Conservation (phyloP, 2,113 vertebrate genomes). For the Rhinichthys klamathensis region DNA sequence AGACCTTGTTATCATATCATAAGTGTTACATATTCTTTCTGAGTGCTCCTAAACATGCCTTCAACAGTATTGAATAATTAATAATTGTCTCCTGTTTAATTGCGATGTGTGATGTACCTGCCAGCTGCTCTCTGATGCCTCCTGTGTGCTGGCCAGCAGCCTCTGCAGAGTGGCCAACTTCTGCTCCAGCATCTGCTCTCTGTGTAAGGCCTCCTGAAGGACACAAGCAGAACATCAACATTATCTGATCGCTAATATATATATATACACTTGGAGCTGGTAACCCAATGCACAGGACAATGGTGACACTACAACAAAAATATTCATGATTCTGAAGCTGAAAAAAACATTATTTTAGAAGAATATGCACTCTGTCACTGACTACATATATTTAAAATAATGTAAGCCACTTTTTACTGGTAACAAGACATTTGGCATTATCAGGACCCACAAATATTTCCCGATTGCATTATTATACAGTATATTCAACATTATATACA, state of each 20-base stretch:
- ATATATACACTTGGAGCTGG: no score
- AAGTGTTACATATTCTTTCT: not conserved
- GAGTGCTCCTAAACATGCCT: not conserved
- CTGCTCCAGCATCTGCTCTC: slow-evolving; percentile 99
- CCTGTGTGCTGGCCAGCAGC: slow-evolving; percentile 92
- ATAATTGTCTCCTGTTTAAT: not conserved
- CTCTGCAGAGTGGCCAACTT: slow-evolving; percentile 97
- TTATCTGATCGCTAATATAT: not conserved
- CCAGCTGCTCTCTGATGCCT: slow-evolving; percentile 99
- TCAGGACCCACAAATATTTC: no score
- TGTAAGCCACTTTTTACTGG: no score
- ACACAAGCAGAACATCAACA: slow-evolving; percentile 7
- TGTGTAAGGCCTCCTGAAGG: slow-evolving; percentile 95
- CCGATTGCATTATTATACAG: no score
- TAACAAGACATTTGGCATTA: no score
- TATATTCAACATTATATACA: no score
- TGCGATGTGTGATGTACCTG: slow-evolving; percentile 78
- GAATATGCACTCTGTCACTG: no score
- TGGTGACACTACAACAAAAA: no score
- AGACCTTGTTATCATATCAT: not conserved
- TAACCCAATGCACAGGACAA: no score
- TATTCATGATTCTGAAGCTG: no score
- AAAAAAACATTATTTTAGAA: no score
- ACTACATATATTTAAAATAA: no score
- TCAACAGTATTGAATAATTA: not conserved